Evolutionary conservation across 2,797 vertebrate species (phyloP), one percentile per base, ranked within the genome.

Genomic region (Sebastiscus tertius): DNA sequence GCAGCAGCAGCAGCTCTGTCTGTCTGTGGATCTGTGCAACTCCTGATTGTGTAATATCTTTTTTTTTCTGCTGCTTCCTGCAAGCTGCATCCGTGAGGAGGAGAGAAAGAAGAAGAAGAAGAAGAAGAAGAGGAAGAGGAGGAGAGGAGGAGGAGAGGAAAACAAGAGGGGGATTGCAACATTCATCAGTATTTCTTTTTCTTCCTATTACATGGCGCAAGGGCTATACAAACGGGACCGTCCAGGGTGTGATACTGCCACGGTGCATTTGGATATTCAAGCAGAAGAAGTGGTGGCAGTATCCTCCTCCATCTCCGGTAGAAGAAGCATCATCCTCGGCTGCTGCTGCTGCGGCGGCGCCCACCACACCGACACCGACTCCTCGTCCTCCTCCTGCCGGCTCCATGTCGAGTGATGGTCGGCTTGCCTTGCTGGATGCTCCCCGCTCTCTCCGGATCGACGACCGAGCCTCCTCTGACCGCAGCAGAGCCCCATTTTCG

Each of bases 331-430:
- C 78, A 33, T 73, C 85, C 72, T 74, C 81, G 54, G 88, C 90
- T 87, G 89, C 92, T 87, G 89, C 92, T 64, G 82, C 84, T 73
- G 88, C 84, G 79, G 83, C 85, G 72, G 89, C 85, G 82, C 81
- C 78, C 75, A 76, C 34, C 34, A 36, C 34, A 36, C 34, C 34
- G 11, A 36, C 88, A 80, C 85, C 82, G 82, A 84, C 92, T 91
- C 90, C 83, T 87, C 88, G 77, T 89, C 88, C 89, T 89, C 88
- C 75, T 90, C 82, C 83, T 80, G 90, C 90, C 93, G 87, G 93
- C 93, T 95, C 83, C 80, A 94, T 95, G 95, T 95, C 93, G 94
- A 95, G 93, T 96, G 93, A 96, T 95, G 96, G 85, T 95, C 95
- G 94, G 94, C 92, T 87, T 83, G 93, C 90, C 92, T 90, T 78